phyloP scores from a whole-genome alignment of 2,797 vertebrate species.

The Myotis pilosus region DNA sequence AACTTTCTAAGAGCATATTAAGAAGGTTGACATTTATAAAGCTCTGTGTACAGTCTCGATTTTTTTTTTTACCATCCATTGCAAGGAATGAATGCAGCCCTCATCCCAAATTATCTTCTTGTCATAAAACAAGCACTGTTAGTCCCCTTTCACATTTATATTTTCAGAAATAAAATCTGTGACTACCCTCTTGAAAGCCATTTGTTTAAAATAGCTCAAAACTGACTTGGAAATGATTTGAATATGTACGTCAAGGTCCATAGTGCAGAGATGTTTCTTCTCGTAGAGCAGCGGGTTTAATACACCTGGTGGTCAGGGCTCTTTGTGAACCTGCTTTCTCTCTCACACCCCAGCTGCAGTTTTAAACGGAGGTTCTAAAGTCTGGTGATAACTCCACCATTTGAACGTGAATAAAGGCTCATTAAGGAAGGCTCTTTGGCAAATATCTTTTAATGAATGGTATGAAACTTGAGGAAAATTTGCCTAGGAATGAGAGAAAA shows the following conservation, averaged over 20 bases:
- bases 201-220: constrained; percentile 41
- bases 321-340: background rate
- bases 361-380: background rate
- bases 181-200: constrained; percentile 46
- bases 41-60: constrained; percentile 32
- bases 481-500: background rate
- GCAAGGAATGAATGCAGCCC: constrained; percentile 26
- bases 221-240: background rate
- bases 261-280: background rate
- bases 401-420: background rate
- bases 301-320: background rate
- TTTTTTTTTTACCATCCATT: constrained; percentile 14
- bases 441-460: constrained; percentile 26
- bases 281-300: background rate
- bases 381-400: background rate
- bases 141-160: background rate
- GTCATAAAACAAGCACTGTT: constrained; percentile 50
- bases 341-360: background rate
- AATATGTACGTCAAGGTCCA: background rate
- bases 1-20: constrained; percentile 49
- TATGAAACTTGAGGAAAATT: background rate
- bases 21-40: constrained; percentile 59
- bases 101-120: constrained; percentile 50
- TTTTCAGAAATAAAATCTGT: constrained; percentile 51
- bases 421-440: background rate